These are phyloP conservation scores for Troides oblongomaculatus DNA, from an alignment of 2,888 invertebrate genomes.

Conservation along the genomic window DNA sequence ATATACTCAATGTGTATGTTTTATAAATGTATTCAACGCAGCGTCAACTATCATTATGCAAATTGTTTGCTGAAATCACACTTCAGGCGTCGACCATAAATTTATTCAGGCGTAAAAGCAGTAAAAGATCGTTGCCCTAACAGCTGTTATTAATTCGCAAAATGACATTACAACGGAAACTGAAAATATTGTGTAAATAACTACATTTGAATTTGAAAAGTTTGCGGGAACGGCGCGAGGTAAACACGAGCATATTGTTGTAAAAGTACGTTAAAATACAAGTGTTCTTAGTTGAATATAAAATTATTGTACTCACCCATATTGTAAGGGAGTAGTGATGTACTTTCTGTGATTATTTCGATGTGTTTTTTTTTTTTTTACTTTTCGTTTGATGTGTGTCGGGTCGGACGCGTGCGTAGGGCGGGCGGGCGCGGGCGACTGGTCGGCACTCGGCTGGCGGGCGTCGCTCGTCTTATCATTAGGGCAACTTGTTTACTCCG, in stretches of 20 bases:
- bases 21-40: conserved; percentile 32
- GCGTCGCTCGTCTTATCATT: conserved; percentile 65
- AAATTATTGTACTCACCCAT: conserved; percentile 46
- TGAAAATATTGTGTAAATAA: not conserved
- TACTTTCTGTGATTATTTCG: conserved; percentile 9
- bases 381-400: too few relatives aligned
- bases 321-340: conserved; percentile 8
- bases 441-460: conserved; percentile 40
- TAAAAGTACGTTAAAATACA: not conserved
- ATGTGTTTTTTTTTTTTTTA: conserved; percentile 27
- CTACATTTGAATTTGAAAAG: conserved; percentile 5
- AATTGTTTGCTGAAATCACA: conserved; percentile 40
- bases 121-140: conserved; percentile 40
- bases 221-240: not conserved
- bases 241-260: conserved; percentile 35
- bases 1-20: not conserved
- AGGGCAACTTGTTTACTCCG: conserved; percentile 65
- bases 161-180: conserved; percentile 23
- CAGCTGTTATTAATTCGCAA: conserved; percentile 32
- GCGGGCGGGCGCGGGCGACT: conserved; percentile 56
- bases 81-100: conserved; percentile 38
- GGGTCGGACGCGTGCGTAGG: conserved; percentile 55
- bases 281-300: not conserved
- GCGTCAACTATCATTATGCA: conserved; percentile 55
- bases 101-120: conserved; percentile 44